Evolutionary conservation across 2,888 invertebrate species (phyloP).

Genomic region (Sinotaia quadrata): DNA sequence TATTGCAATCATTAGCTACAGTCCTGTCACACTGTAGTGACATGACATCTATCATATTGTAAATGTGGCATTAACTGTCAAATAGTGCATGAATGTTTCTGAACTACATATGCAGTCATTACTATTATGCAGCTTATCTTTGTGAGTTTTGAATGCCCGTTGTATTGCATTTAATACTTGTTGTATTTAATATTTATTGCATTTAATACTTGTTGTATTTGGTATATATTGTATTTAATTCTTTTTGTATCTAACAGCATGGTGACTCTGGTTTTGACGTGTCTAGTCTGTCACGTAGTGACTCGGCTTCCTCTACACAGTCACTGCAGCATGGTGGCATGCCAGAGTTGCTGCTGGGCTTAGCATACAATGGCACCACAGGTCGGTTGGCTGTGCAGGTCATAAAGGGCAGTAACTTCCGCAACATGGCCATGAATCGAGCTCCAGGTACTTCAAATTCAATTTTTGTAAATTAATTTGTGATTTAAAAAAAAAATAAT

Average conservation of each 20-base stretch:
- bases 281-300: constrained; percentile 88
- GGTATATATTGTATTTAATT: no score
- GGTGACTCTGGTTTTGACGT: constrained; percentile 77
- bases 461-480: background rate
- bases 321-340: constrained; percentile 87
- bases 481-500: no score
- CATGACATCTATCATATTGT: background rate
- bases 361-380: constrained; percentile 93
- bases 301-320: constrained; percentile 92
- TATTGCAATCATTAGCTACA: no score
- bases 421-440: constrained; percentile 74
- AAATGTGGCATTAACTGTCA: background rate
- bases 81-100: background rate
- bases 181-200: no score
- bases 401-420: constrained; percentile 80
- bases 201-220: no score
- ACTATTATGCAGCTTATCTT: background rate
- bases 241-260: constrained; percentile 61
- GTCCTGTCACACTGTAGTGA: background rate
- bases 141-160: no score
- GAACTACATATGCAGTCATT: background rate
- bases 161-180: no score
- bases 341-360: constrained; percentile 88
- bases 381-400: constrained; percentile 94
- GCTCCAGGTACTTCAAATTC: constrained; percentile 68